Percentiles rank a stretch among this genome's conserved stretches.
Conservation (phyloP, 2,113 vertebrate genomes). For the Oreochromis aureus region DNA sequence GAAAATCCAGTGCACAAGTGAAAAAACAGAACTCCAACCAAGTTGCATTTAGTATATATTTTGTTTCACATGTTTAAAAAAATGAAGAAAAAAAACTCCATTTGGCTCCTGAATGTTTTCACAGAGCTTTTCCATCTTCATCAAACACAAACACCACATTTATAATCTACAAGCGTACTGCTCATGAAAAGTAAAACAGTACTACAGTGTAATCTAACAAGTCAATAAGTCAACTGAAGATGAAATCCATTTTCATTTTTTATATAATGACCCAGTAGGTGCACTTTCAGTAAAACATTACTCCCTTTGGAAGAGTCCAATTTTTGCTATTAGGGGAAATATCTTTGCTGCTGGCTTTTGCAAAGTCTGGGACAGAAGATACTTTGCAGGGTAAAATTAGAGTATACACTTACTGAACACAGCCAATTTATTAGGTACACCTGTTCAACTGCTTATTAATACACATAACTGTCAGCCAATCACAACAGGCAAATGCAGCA, state of each 20-base stretch:
- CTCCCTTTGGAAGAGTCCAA: not conserved
- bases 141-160: not conserved
- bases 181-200: not conserved
- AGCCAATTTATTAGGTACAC: not conserved
- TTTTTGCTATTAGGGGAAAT: not conserved
- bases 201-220: not conserved
- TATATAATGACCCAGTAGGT: not conserved
- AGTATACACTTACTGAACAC: not conserved
- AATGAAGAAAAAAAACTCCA: not conserved
- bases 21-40: not conserved
- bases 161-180: not conserved
- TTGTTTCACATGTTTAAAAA: not conserved
- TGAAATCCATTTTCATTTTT: not conserved
- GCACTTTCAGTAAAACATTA: not conserved
- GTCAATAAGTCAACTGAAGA: not conserved
- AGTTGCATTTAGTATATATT: not conserved
- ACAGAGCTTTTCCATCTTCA: not conserved
- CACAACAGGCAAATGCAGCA: not conserved
- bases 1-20: not conserved
- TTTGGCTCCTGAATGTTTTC: not conserved
- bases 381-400: not conserved
- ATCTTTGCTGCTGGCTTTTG: not conserved
- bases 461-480: accelerated
- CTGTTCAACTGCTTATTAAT: not conserved
- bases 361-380: not conserved